phyloP scores from a whole-genome alignment of 2,113 vertebrate genomes.

The Forbesichthys papilliferus region DNA sequence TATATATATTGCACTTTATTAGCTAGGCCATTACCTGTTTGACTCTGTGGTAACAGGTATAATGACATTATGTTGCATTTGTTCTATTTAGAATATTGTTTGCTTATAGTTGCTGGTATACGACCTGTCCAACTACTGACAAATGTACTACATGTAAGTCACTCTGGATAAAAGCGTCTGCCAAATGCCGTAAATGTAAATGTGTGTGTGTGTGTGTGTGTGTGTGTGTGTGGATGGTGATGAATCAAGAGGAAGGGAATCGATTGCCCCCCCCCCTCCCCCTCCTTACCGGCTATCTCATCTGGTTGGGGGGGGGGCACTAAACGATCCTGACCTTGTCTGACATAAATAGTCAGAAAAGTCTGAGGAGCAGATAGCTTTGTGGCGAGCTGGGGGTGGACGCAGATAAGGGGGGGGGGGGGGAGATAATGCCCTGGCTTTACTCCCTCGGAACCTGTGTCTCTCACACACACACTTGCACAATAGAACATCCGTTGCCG shows the following conservation, averaged over 20 bases:
- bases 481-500: conserved; percentile 23
- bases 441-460: conserved; percentile 65
- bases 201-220: not conserved
- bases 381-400: conserved; percentile 49
- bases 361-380: conserved; percentile 78
- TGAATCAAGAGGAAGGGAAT: conserved; percentile 74
- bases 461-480: conserved; percentile 10
- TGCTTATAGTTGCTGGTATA: too few species aligned
- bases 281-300: conserved; percentile 64
- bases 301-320: conserved; percentile 71
- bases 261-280: conserved; percentile 59
- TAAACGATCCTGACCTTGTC: conserved; percentile 84
- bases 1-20: too few species aligned
- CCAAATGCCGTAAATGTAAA: too few species aligned
- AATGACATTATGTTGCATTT: too few species aligned
- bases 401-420: conserved; percentile 45
- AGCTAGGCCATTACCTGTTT: too few species aligned
- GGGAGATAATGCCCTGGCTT: conserved; percentile 60
- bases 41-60: too few species aligned
- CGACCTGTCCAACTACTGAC: too few species aligned
- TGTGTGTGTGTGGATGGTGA: conserved; percentile 12
- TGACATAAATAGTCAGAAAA: conserved; percentile 83
- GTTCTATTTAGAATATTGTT: too few species aligned
- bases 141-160: too few species aligned
- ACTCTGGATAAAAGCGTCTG: too few species aligned